Evolutionary conservation across 1,140 invertebrate genomes (phyloP), one percentile per base, ranked within the genome.

Genomic region (Stratiolaelaps scimitus): DNA sequence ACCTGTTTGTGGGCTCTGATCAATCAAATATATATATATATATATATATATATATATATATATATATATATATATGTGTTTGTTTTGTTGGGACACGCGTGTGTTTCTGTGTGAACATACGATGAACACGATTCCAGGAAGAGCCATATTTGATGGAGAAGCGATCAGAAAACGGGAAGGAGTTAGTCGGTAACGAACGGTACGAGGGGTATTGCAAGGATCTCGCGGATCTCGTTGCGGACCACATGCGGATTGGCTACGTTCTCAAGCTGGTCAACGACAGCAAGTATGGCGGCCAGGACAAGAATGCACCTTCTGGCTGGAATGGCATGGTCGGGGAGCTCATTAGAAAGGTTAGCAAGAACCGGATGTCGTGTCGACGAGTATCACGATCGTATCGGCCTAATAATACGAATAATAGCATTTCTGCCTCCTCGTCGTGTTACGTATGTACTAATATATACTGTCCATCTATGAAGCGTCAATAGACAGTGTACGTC

Each of bases 321-420:
- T 93, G 89, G 89, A 86, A 92, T 73, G 95, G 94, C 43, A 89
- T 98, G 83, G 87, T 98, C 34, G 89, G 91, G 45, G 92, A 97
- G 78, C 80, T 98, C 53, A 83, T 97, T n/a, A 82, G 89, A 73
- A 84, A 88, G 83, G 92, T 93, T 81, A 84, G 81, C 34, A 40
- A 40, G 10, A 0, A 10, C 34, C 10, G 34, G 4, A 10, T 6
- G 34, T 10, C 10, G 34, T 40, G 34, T 10, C 10, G n/a, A n/a
- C n/a, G n/a, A n/a, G n/a, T n/a, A n/a, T n/a, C n/a, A n/a, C n/a
- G n/a, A n/a, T n/a, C n/a, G n/a, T n/a, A 40, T 40, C 34, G 10
- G 34, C 5, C 34, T 10, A 10, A 10, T 10, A 10, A 40, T 40
- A 40, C 34, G 10, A 40, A 40, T 40, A 40, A 40, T n/a, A n/a